A percentile compares a stretch with the other conserved stretches of the same genome.
Conservation (phyloP, 2,797 vertebrate genomes). For the Mormyrus hasselquistii region DNA sequence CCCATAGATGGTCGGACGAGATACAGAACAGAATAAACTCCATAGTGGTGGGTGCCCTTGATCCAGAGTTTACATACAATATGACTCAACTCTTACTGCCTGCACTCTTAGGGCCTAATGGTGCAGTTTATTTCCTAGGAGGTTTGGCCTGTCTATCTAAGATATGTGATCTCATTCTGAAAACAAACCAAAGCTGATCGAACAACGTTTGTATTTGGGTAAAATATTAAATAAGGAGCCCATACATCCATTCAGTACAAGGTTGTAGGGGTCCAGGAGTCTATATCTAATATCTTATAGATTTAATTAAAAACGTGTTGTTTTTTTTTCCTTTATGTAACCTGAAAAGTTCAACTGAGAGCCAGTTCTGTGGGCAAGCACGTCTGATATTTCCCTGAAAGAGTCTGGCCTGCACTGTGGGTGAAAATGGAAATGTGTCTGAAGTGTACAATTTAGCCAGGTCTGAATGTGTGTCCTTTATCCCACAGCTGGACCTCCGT, state of each 20-base stretch:
- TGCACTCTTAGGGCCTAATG: background rate
- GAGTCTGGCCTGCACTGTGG: background rate
- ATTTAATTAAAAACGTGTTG: background rate
- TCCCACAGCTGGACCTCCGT: background rate
- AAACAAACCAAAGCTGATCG: background rate
- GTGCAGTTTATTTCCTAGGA: background rate
- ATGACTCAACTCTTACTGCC: background rate
- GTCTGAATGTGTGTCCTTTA: background rate
- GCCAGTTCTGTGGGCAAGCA: background rate
- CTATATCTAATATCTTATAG: background rate
- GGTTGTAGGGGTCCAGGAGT: background rate
- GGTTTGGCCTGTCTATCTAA: background rate
- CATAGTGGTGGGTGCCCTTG: background rate
- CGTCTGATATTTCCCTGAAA: background rate
- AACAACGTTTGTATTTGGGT: background rate
- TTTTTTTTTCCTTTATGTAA: background rate
- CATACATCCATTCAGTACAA: background rate
- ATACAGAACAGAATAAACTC: background rate
- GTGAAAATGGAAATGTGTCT: background rate
- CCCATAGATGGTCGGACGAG: background rate
- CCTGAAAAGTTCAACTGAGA: slow-evolving; percentile 4
- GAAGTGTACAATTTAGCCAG: background rate
- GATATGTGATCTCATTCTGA: background rate
- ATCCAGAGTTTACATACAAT: background rate
- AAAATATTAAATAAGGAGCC: background rate